Evolutionary conservation across 2,113 vertebrate species (phyloP), one percentile per base, ranked within the genome.

Genomic region (Apeltes quadracus): DNA sequence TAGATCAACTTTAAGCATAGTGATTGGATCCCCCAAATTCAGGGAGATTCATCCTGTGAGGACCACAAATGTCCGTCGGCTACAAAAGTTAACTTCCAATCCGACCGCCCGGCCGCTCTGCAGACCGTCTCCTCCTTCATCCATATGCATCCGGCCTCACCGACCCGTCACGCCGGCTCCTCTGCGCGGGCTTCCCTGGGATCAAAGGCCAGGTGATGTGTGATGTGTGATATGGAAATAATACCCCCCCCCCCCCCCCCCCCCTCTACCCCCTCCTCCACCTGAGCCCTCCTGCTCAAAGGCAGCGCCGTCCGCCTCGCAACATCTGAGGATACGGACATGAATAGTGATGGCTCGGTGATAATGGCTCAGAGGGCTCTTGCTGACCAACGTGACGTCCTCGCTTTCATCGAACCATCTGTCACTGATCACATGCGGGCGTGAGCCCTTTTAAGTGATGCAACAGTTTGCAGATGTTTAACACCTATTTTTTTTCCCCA

Each of bases 191-290:
- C 48, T 34, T 9, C 54, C 18, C 62, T n/a, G 43, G 75, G 68
- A 89, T 90, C 85, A 89, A 88, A 73, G 83, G 61, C 69, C 75
- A 81, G 82, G 43, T 83, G 77, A 82, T 82, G 86, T 90, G 43
- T 83, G 77, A 82, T 82, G 86, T 90, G 74, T 87, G 87, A 90
- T 85, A 84, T 91, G 88, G 76, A 88, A 88, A 91, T 87, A n/a
- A n/a, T n/a, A n/a, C n/a, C n/a, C n/a, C n/a, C n/a, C n/a, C n/a
- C n/a, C n/a, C n/a, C n/a, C n/a, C n/a, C n/a, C n/a, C n/a, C n/a
- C n/a, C n/a, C n/a, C n/a, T n/a, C n/a, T n/a, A n/a, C n/a, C n/a
- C n/a, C n/a, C n/a, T n/a, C n/a, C n/a, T n/a, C n/a, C n/a, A n/a
- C n/a, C n/a, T n/a, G n/a, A 71, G 57, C 78, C 67, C 61, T 67